A percentile compares a stretch with the other conserved stretches of the same genome.
These are phyloP conservation scores for Cataglyphis cursor DNA, from an alignment of 2,888 invertebrate genomes.

Conservation along the genomic window DNA sequence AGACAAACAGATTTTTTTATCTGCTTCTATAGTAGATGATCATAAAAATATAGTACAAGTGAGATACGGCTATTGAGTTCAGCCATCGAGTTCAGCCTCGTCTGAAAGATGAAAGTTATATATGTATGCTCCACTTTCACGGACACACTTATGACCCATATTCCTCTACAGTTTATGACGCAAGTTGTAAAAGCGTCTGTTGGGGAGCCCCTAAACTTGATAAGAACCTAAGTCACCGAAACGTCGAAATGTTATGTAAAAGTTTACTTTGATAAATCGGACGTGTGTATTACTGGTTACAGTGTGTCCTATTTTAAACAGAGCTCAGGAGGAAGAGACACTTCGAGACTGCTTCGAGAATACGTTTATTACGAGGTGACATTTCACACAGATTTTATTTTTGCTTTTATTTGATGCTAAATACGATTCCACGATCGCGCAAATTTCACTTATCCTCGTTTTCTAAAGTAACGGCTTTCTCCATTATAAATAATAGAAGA, in stretches of 20 bases:
- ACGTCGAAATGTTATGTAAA: conserved; percentile 59
- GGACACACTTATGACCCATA: conserved; percentile 54
- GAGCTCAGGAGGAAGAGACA: background rate
- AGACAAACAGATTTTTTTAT: conserved; percentile 39
- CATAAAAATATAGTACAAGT: conserved; percentile 38
- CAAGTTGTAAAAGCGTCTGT: conserved; percentile 62
- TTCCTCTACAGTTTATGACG: conserved; percentile 49
- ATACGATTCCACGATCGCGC: background rate
- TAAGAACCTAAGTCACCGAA: conserved; percentile 52
- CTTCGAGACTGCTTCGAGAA: background rate
- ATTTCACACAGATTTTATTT: background rate
- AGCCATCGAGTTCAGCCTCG: background rate
- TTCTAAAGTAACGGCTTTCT: background rate
- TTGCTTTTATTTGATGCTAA: background rate
- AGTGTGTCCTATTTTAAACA: background rate
- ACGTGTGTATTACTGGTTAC: background rate
- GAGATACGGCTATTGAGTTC: conserved; percentile 5
- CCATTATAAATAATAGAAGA: conserved; percentile 21
- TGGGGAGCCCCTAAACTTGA: conserved; percentile 57
- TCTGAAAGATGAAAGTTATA: conserved; percentile 39
- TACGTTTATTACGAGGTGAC: background rate
- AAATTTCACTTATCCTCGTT: background rate
- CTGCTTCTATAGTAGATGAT: background rate
- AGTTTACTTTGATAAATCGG: conserved; percentile 58
- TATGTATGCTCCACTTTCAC: conserved; percentile 54